phyloP scores from a whole-genome alignment of 2,113 vertebrate species.

The Thinocorus orbignyianus region DNA sequence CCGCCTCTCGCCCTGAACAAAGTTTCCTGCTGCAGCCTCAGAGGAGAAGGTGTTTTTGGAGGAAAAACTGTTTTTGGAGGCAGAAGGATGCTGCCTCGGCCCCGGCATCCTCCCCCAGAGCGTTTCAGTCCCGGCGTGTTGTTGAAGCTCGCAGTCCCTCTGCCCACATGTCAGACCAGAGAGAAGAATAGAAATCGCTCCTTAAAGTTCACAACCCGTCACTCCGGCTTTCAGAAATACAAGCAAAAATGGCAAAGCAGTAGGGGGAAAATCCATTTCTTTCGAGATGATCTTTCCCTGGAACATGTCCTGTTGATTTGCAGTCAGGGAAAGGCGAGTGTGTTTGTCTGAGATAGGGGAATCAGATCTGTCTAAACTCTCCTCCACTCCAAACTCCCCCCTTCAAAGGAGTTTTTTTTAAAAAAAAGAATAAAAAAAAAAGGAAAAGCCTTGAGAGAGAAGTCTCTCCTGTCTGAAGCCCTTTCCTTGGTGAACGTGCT shows the following conservation, averaged over 20 bases:
- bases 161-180: not conserved
- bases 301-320: conserved; percentile 45
- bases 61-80: not conserved
- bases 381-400: not conserved
- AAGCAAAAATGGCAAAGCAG: conserved; percentile 50
- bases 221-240: conserved; percentile 41
- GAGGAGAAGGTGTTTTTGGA: not conserved
- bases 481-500: not conserved
- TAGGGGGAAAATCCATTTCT: conserved; percentile 56
- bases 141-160: not conserved
- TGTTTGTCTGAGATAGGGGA: conserved; percentile 47
- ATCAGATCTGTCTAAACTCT: conserved; percentile 42
- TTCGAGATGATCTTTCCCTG: conserved; percentile 26
- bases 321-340: conserved; percentile 2
- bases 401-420: not conserved
- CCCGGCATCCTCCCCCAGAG: not conserved
- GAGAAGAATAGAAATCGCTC: conserved; percentile 29
- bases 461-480: not conserved
- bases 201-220: conserved; percentile 47
- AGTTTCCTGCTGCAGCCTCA: not conserved
- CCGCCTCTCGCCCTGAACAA: not conserved
- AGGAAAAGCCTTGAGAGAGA: not conserved
- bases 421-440: not conserved
- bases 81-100: not conserved
- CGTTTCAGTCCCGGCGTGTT: not conserved